These are phyloP conservation scores for Drosophila virilis DNA, from an alignment of 1,140 invertebrate species.

Conservation along the genomic window DNA sequence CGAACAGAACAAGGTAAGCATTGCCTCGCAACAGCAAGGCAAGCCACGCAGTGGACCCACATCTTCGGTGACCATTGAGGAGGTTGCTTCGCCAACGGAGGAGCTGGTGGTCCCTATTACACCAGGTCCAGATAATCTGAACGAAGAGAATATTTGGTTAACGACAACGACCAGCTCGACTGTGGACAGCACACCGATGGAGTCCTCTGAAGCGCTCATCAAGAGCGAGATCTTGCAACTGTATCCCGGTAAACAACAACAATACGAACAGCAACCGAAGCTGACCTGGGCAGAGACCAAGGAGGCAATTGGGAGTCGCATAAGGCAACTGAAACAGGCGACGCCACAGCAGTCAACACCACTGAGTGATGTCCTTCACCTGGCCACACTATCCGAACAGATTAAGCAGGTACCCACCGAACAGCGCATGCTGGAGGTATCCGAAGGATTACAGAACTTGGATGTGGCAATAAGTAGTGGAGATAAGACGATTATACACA, in stretches of 20 bases:
- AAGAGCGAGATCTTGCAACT: constrained; percentile 67
- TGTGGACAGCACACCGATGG: constrained; percentile 40
- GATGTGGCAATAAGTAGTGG: constrained; percentile 87
- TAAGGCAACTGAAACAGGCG: constrained; percentile 64
- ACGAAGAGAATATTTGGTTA: constrained; percentile 60
- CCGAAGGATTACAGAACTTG: constrained; percentile 87
- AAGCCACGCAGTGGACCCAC: constrained; percentile 62
- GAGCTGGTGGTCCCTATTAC: constrained; percentile 84
- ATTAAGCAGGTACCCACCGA: constrained; percentile 85
- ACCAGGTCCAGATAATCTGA: constrained; percentile 72
- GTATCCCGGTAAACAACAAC: constrained; percentile 63
- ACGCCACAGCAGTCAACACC: constrained; percentile 63
- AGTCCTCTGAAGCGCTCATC: constrained; percentile 64
- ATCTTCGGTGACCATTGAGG: constrained; percentile 85
- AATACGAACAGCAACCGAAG: not conserved
- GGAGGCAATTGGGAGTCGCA: constrained; percentile 72
- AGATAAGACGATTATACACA: constrained; percentile 88
- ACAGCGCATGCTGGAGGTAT: constrained; percentile 85
- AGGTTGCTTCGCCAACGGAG: constrained; percentile 84
- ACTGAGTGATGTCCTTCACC: constrained; percentile 85
- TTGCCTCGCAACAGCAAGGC: constrained; percentile 66
- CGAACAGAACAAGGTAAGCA: constrained; percentile 77
- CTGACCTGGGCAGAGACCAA: constrained; percentile 59
- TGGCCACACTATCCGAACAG: constrained; percentile 86
- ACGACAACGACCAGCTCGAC: constrained; percentile 41